Evolutionary conservation across 1,140 invertebrate species (phyloP), one percentile per base, ranked within the genome.

Genomic region (Anthonomus grandis): DNA sequence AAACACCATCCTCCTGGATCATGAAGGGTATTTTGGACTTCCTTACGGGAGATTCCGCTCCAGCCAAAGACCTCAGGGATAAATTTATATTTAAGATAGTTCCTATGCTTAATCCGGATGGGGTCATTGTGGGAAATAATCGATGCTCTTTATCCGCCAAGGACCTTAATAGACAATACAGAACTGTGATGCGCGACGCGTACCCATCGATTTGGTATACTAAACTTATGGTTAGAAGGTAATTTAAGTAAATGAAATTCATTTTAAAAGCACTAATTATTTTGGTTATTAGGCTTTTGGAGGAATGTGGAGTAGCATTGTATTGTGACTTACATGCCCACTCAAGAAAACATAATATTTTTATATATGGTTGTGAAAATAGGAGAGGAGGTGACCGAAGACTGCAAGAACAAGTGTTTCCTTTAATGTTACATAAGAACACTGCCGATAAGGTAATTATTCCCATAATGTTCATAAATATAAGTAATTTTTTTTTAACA

Each of bases 311-410:
- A 41, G 91, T 95, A 18, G 86, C 90, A 54, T 86, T 97, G 77
- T 97, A 92, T 70, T 94, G 95, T 73, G 95, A 98, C 79, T 82
- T 96, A 62, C 95, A 98, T 75, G 93, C 93, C 31, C 95, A 97
- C 77, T 97, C 93, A 4, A 79, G 93, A 50, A 89, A 89, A 71
- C 91, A 95, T 73, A 97, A 97, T 74, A 86, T 97, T 64, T 98
- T 98, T 72, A 86, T 96, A 62, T 97, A 96, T 74, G 95, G 95
- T 61, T 97, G 94, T 78, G 92, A 96, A 78, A 93, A 88, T 74
- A 82, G 88, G 66, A 79, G 86, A 64, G 83, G 83, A 64, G 80
- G 83, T 31, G 86, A 89, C n/a, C 86, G 83, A 66, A 83, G 80
- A 70, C 76, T 95, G 15, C 83, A 88, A 25, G 92, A 95, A 74